Conservation (phyloP, 2,113 vertebrate genomes). For the Myrmecophaga tridactyla region DNA sequence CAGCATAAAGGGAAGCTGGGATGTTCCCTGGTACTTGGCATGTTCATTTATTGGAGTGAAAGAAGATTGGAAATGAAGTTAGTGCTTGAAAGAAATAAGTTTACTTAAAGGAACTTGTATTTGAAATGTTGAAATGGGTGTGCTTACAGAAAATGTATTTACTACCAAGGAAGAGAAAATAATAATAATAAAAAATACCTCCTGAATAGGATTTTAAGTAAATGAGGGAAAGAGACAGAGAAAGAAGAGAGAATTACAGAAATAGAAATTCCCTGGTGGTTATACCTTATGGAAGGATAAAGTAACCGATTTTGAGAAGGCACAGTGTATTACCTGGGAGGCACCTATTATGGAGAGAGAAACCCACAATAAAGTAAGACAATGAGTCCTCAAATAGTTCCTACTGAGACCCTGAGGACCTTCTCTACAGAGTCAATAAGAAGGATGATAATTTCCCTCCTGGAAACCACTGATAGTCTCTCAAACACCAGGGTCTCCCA, state of each 20-base stretch:
- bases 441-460: too few relatives aligned
- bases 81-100: constrained; percentile 68
- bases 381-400: background rate
- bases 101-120: constrained; percentile 68
- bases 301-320: constrained; percentile 59
- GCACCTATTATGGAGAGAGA: background rate
- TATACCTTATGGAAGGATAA: background rate
- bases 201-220: constrained; percentile 73
- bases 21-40: constrained; percentile 35
- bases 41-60: constrained; percentile 46
- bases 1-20: background rate
- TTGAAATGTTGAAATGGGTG: constrained; percentile 67
- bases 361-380: background rate
- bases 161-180: constrained; percentile 58
- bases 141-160: constrained; percentile 75
- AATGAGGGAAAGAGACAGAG: constrained; percentile 44
- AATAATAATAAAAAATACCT: constrained; percentile 20
- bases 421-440: background rate
- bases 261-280: constrained; percentile 72
- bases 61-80: constrained; percentile 46
- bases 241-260: background rate
- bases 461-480: too few relatives aligned
- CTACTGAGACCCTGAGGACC: background rate
- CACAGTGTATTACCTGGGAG: constrained; percentile 40
- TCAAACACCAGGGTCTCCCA: too few relatives aligned